phyloP scores from a whole-genome alignment of 2,113 vertebrate genomes.

The Cephalophus harveyi region DNA sequence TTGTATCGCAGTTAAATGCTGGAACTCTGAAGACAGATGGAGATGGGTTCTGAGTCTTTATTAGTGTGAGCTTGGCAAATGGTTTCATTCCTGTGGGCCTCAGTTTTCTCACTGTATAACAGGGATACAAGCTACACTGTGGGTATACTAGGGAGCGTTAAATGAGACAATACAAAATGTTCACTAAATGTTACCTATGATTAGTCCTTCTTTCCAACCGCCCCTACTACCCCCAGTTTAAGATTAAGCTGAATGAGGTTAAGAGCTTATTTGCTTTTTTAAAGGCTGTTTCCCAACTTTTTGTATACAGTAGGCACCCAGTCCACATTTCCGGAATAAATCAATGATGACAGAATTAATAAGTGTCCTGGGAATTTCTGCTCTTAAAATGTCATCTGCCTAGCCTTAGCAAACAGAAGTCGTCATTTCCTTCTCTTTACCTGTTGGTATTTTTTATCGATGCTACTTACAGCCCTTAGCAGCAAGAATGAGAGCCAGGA shows the following conservation, averaged over 20 bases:
- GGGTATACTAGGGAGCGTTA: background rate
- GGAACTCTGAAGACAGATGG: background rate
- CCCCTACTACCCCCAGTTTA: background rate
- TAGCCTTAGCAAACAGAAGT: constrained; percentile 9
- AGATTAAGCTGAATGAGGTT: background rate
- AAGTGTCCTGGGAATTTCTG: background rate
- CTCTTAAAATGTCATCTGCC: background rate
- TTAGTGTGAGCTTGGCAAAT: background rate
- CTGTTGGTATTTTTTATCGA: background rate
- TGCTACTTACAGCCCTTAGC: background rate
- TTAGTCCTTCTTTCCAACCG: background rate
- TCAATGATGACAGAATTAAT: background rate
- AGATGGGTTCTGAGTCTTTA: background rate
- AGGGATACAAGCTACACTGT: background rate
- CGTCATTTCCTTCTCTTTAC: constrained; percentile 7
- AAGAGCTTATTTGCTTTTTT: background rate
- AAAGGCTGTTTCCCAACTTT: background rate
- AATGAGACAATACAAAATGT: background rate
- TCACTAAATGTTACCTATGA: background rate
- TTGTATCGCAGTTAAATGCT: background rate
- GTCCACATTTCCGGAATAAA: background rate
- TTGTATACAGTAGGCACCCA: background rate
- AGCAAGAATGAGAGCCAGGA: background rate
- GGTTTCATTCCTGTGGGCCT: background rate
- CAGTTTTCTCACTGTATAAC: background rate